Evolutionary conservation across 2,113 vertebrate species (phyloP).

Genomic region (Meles meles): DNA sequence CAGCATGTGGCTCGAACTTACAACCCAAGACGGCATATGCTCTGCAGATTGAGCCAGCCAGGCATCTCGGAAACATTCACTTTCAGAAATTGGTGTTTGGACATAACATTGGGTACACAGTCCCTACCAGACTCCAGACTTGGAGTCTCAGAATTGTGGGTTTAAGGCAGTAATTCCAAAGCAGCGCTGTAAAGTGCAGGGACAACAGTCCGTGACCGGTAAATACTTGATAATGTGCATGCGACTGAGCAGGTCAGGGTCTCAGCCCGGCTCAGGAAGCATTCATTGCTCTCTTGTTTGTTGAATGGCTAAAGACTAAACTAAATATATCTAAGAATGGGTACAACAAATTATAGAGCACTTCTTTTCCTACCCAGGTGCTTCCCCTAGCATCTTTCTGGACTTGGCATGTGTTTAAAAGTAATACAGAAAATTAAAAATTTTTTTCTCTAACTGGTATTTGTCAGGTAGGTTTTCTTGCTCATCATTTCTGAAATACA

Average conservation of each 20-base stretch:
- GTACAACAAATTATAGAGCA: not conserved
- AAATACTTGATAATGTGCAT: not conserved
- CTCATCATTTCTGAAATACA: not conserved
- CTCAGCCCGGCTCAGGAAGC: not conserved
- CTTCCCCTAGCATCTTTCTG: not conserved
- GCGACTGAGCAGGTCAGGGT: not conserved
- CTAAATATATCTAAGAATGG: not conserved
- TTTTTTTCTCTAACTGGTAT: not conserved
- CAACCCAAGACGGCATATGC: not conserved
- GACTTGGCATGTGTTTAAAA: not conserved
- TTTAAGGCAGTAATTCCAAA: not conserved
- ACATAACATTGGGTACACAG: too few relatives aligned
- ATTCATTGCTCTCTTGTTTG: not conserved
- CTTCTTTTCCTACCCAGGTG: not conserved
- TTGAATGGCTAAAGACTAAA: not conserved
- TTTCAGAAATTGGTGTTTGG: not conserved
- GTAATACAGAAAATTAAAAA: not conserved
- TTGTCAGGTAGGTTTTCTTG: slow-evolving; percentile 20
- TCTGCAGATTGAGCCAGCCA: not conserved
- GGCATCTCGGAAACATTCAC: not conserved
- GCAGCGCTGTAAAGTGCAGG: not conserved
- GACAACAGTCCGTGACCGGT: not conserved
- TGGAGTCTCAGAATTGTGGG: not conserved
- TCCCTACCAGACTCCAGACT: not conserved
- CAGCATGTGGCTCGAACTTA: not conserved